Evolutionary conservation across 2,797 vertebrate genomes (phyloP).

Genomic region (Myotis findleyi): DNA sequence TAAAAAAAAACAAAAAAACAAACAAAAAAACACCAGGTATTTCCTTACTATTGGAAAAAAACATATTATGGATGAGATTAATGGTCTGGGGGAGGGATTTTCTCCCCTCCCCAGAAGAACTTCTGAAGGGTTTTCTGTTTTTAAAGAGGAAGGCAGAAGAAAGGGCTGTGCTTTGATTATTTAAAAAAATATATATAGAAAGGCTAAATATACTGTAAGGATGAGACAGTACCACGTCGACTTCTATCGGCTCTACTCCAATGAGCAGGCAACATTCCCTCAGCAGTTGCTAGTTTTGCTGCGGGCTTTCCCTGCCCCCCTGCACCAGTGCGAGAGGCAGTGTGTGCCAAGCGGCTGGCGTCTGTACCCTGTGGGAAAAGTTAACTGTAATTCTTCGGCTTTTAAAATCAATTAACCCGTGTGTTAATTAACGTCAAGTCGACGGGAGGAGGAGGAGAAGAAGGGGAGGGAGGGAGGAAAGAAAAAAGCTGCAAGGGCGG

Average conservation of each 20-base stretch:
- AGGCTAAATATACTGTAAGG: constrained; percentile 81
- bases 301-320: constrained; percentile 84
- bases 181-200: constrained; percentile 86
- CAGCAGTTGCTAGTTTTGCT: constrained; percentile 81
- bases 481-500: constrained; percentile 96
- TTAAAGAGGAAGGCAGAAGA: constrained; percentile 61
- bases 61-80: neutral
- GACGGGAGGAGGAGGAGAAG: constrained; percentile 93
- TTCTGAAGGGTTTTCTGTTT: constrained; percentile 49
- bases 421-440: constrained; percentile 99
- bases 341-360: constrained; percentile 89
- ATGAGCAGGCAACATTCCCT: constrained; percentile 86
- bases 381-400: constrained; percentile 93
- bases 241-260: constrained; percentile 86
- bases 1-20: constrained; percentile 65
- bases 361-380: constrained; percentile 88
- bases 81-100: neutral
- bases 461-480: constrained; percentile 93
- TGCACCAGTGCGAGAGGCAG: constrained; percentile 84
- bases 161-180: constrained; percentile 84
- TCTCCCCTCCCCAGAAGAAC: constrained; percentile 13
- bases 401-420: constrained; percentile 98
- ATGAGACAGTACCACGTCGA: constrained; percentile 85
- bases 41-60: constrained; percentile 7
- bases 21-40: constrained; percentile 75